A percentile compares a stretch with the other conserved stretches of the same genome.
Conservation (phyloP, 2,113 vertebrate species). For the Shinisaurus crocodilurus region DNA sequence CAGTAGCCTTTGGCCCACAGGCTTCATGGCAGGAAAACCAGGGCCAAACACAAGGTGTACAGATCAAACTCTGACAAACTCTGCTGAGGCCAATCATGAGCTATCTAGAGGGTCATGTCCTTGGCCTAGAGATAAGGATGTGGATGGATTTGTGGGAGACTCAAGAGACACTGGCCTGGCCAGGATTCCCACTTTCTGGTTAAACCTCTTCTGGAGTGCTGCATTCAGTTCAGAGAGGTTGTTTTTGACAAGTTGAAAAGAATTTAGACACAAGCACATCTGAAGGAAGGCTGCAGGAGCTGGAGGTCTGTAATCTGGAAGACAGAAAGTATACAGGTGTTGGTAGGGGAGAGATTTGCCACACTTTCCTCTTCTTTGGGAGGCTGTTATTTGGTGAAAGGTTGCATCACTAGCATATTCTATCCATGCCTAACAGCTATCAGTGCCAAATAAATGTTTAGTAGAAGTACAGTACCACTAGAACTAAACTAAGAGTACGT, state of each 20-base stretch:
- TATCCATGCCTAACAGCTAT: too few relatives aligned
- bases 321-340: neutral
- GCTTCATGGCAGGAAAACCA: too few relatives aligned
- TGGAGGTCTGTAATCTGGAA: too few relatives aligned
- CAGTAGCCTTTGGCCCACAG: neutral
- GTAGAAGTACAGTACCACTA: too few relatives aligned
- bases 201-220: neutral
- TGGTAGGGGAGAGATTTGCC: too few relatives aligned
- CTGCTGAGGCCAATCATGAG: neutral
- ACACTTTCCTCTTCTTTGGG: neutral
- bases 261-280: neutral
- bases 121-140: neutral
- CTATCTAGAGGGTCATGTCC: rapidly evolving
- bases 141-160: neutral
- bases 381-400: too few relatives aligned
- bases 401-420: too few relatives aligned
- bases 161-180: neutral
- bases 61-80: neutral
- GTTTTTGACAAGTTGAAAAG: neutral
- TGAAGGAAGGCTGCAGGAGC: too few relatives aligned
- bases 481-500: neutral
- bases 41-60: neutral
- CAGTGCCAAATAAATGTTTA: too few relatives aligned
- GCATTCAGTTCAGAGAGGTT: neutral
- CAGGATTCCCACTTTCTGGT: neutral